Evolutionary conservation across 2,113 vertebrate genomes (phyloP), one percentile per base, ranked within the genome.

Genomic region (Sinocyclocheilus anophthalmus): DNA sequence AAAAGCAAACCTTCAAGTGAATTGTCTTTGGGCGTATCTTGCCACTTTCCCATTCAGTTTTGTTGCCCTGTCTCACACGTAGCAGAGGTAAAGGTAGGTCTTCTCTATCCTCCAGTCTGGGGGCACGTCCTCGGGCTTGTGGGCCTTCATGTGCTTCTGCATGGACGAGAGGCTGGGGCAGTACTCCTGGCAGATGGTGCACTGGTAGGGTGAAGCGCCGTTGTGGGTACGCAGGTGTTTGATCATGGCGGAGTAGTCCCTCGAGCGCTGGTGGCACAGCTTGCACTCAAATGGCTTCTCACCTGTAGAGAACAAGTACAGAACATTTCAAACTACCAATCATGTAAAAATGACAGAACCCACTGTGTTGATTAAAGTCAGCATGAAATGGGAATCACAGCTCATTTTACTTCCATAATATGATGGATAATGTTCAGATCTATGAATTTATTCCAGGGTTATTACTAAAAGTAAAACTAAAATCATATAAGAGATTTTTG

Each of bases 251-350:
- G 98, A 99, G 95, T 99, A 99, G 94, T 99, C 98, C 91, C 98
- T 95, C 84, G 98, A 99, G 69, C 98, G 96, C 93, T 99, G 98
- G 95, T 99, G 98, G 93, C 98, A 99, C 88, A 99, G 95, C 91
- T 99, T 99, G 89, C 98, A 99, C 94, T 99, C 98, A 1, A 99
- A 99, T 85, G 98, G 98, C 95, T 99, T 99, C 95, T 99, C 98
- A n/a, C 98, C 98, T 99, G 94, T 0, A 5, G 67, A 53, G 53
- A 3, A 81, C 39, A 55, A 59, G 65, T 20, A 8, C 61, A 4
- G 70, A 22, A 37, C 5, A 18, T 50, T 69, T 84, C 26, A 53
- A 37, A 45, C 33, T 24, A 45, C 33, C 5, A 5, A 45, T 57
- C 16, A 37, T 8, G 57, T 20, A 16, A 30, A 48, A 42, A 33